These are phyloP conservation scores for Littorina saxatilis DNA, from an alignment of 1,140 invertebrate species.

Conservation along the genomic window DNA sequence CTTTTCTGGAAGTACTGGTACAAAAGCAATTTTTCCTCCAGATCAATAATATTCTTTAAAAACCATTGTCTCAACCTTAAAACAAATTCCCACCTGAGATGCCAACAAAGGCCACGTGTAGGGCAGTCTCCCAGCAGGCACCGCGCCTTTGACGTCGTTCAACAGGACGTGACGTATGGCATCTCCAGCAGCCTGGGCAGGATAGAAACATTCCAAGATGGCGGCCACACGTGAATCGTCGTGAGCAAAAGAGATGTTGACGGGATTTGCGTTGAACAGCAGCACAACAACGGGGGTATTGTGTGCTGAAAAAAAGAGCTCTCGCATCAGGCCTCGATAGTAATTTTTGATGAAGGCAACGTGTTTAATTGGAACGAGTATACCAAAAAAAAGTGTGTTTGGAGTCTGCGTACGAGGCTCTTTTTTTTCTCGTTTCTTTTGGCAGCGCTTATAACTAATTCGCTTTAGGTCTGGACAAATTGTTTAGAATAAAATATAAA, in stretches of 20 bases:
- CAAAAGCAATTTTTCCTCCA: too few species aligned
- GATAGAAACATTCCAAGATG: slow-evolving; percentile 69
- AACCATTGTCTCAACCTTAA: too few species aligned
- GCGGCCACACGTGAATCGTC: slow-evolving; percentile 45
- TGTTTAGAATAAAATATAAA: too few species aligned
- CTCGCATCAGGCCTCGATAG: too few species aligned
- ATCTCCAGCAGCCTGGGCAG: slow-evolving; percentile 65
- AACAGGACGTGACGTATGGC: slow-evolving; percentile 58
- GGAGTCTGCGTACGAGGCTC: background rate
- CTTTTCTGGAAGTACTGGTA: too few species aligned
- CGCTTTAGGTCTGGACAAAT: too few species aligned
- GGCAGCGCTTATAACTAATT: too few species aligned
- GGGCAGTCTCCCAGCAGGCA: slow-evolving; percentile 67
- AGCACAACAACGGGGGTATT: slow-evolving; percentile 56
- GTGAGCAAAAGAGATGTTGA: slow-evolving; percentile 61
- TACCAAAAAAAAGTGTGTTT: background rate
- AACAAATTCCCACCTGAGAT: slow-evolving; percentile 20
- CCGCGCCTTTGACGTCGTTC: slow-evolving; percentile 45
- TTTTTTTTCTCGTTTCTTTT: too few species aligned
- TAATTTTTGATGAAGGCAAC: too few species aligned
- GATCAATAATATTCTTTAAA: too few species aligned
- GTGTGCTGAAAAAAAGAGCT: slow-evolving; percentile 22
- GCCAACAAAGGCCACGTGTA: slow-evolving; percentile 61
- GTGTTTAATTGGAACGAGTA: background rate
- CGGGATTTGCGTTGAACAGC: slow-evolving; percentile 65